These are phyloP conservation scores for Grallaria varia DNA, from an alignment of 2,113 vertebrate genomes.

Conservation along the genomic window DNA sequence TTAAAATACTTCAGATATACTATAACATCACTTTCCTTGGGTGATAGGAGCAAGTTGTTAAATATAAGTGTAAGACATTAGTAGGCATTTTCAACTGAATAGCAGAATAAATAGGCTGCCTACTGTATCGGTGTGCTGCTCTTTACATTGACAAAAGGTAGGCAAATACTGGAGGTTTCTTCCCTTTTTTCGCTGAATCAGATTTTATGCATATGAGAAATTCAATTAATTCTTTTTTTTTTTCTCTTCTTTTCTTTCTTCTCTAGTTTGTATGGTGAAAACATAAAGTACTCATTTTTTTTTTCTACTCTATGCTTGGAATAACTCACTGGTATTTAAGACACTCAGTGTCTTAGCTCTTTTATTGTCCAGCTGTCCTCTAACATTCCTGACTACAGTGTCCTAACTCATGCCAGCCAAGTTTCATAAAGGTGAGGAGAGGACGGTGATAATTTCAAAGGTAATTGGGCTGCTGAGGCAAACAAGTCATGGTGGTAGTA, in stretches of 20 bases:
- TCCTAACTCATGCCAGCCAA: neutral
- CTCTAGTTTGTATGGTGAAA: neutral
- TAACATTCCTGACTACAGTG: neutral
- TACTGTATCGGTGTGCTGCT: neutral
- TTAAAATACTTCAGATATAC: neutral
- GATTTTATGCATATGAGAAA: neutral
- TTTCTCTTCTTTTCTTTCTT: neutral
- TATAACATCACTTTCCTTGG: neutral
- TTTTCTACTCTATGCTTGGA: neutral
- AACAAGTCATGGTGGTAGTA: neutral
- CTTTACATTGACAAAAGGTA: neutral
- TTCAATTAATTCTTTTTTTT: neutral
- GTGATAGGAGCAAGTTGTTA: neutral
- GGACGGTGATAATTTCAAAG: neutral
- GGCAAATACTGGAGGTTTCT: neutral
- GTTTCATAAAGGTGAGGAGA: neutral
- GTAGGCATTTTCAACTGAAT: neutral
- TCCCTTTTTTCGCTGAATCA: neutral
- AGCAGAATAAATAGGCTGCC: neutral
- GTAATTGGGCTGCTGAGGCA: neutral
- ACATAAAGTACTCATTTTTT: neutral
- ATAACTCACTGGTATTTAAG: constrained; percentile 4
- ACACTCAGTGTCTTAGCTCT: neutral
- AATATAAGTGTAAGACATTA: neutral
- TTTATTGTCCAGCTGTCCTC: constrained; percentile 10